Evolutionary conservation across 2,113 vertebrate genomes (phyloP).

Genomic region (Urocolius indicus): DNA sequence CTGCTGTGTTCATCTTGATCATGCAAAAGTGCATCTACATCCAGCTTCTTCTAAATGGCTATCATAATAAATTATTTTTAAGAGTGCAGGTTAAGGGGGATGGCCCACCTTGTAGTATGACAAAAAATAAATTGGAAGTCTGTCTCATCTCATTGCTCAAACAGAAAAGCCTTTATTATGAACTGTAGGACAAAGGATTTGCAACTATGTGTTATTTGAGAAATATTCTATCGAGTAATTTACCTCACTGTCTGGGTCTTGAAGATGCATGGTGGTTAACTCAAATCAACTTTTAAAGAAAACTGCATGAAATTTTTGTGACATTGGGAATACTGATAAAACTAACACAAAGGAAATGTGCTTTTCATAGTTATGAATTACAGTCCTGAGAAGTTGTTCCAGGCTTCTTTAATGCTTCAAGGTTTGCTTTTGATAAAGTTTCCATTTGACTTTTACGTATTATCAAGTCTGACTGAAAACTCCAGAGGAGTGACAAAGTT

Average conservation of each 20-base stretch:
- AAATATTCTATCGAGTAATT: constrained; percentile 72
- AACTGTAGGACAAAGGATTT: constrained; percentile 67
- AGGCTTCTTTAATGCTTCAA: constrained; percentile 38
- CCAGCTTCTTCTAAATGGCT: not conserved
- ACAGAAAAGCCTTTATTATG: constrained; percentile 65
- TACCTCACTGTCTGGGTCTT: constrained; percentile 71
- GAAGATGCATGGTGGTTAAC: constrained; percentile 66
- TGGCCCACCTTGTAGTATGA: constrained; percentile 12
- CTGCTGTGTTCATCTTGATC: not conserved
- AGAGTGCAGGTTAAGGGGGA: not conserved
- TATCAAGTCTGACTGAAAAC: constrained; percentile 51
- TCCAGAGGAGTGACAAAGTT: constrained; percentile 42
- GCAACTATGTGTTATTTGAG: constrained; percentile 66
- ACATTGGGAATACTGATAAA: constrained; percentile 63
- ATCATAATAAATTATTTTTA: not conserved
- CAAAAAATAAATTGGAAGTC: constrained; percentile 47
- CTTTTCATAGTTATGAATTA: constrained; percentile 68
- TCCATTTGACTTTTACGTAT: constrained; percentile 52
- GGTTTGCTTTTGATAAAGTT: constrained; percentile 60
- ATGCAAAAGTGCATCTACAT: not conserved
- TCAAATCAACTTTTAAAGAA: constrained; percentile 73
- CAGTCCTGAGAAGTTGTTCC: constrained; percentile 35
- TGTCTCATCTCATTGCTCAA: constrained; percentile 46
- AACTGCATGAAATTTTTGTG: constrained; percentile 72
- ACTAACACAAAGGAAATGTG: constrained; percentile 64